Evolutionary conservation across 2,888 invertebrate species (phyloP).

Genomic region (Drosophila affinis): DNA sequence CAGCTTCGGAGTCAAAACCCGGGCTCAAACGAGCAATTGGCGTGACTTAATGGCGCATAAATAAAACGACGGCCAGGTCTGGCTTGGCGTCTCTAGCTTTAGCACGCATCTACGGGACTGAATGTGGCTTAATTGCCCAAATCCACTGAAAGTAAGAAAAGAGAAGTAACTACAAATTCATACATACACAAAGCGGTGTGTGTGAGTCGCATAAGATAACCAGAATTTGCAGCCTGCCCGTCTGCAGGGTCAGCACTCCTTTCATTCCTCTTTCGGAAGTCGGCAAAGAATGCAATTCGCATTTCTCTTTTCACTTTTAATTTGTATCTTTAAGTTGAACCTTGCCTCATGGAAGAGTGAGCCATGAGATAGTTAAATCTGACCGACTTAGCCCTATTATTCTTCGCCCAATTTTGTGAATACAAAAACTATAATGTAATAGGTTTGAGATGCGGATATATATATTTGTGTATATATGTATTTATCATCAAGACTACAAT

Average conservation of each 20-base stretch:
- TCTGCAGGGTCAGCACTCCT: conserved; percentile 6
- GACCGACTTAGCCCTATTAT: not conserved
- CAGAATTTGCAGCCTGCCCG: conserved; percentile 81
- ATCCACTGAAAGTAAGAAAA: conserved; percentile 68
- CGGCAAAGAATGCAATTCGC: conserved; percentile 46
- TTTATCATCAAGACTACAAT: not conserved
- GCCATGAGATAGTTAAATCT: not conserved
- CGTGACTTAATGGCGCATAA: conserved; percentile 80
- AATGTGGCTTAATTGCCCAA: conserved; percentile 60
- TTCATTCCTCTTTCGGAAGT: conserved; percentile 54
- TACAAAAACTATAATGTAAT: not conserved
- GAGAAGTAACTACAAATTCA: conserved; percentile 13
- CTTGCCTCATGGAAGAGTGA: conserved; percentile 17
- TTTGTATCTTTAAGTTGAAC: conserved; percentile 5
- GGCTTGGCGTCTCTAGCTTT: conserved; percentile 4
- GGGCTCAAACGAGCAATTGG: conserved; percentile 73
- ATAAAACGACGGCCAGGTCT: conserved; percentile 52
- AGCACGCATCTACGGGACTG: conserved; percentile 37
- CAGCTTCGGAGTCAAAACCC: conserved; percentile 7
- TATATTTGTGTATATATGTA: too few species aligned
- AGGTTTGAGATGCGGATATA: too few species aligned
- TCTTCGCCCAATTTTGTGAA: not conserved
- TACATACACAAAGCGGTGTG: not conserved
- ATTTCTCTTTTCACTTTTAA: conserved; percentile 55
- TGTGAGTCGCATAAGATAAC: conserved; percentile 55